These are phyloP conservation scores for Patiria pectinifera DNA, from an alignment of 53 echinoderm and acorn worm genomes.

Conservation along the genomic window DNA sequence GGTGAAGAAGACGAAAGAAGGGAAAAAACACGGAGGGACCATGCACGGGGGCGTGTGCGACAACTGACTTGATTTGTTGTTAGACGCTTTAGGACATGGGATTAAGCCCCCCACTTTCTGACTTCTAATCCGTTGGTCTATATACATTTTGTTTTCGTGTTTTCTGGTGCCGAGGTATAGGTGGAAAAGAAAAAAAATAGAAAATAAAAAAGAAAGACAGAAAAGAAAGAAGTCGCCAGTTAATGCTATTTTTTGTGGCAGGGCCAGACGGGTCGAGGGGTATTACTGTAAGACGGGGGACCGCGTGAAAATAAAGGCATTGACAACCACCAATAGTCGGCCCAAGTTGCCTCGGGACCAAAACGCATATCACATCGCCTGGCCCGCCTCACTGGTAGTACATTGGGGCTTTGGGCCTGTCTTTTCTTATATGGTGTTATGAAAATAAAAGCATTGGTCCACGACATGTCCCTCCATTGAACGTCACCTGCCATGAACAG, in stretches of 20 bases:
- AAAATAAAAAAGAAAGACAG: background rate
- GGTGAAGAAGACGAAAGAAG: constrained; percentile 20
- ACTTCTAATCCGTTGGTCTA: constrained; percentile 58
- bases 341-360: constrained; percentile 34
- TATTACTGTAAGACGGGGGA: background rate
- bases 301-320: background rate
- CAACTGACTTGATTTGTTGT: constrained; percentile 52
- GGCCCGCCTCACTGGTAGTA: constrained; percentile 18
- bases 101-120: constrained; percentile 56
- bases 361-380: constrained; percentile 46
- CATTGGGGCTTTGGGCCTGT: background rate
- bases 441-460: constrained; percentile 51
- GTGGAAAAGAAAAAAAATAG: background rate
- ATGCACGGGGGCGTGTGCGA: constrained; percentile 33
- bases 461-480: constrained; percentile 23
- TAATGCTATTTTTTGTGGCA: constrained; percentile 27
- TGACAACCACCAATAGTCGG: constrained; percentile 19
- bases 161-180: constrained; percentile 34
- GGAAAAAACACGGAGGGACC: background rate
- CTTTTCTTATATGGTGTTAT: background rate
- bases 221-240: constrained; percentile 27
- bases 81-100: constrained; percentile 51
- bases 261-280: constrained; percentile 8
- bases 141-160: constrained; percentile 52
- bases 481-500: constrained; percentile 41